Evolutionary conservation across 1,140 invertebrate genomes (phyloP).

Genomic region (Latrodectus geometricus): DNA sequence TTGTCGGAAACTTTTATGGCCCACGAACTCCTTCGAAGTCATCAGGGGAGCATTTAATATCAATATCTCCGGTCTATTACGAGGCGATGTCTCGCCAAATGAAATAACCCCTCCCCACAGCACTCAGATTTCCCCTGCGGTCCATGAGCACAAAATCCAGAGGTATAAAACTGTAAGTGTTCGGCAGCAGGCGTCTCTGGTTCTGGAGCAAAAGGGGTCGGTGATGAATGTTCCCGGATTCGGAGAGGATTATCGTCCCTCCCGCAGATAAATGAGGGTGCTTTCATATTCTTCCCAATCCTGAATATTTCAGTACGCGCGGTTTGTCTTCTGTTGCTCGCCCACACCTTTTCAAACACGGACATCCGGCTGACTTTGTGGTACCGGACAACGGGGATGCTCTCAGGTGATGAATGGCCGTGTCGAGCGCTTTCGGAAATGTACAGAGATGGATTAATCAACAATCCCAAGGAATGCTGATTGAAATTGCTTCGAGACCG

Average conservation of each 20-base stretch:
- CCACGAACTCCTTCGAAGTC: neutral
- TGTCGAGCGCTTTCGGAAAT: neutral
- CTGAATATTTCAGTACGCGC: constrained; percentile 55
- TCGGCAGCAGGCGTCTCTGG: constrained; percentile 25
- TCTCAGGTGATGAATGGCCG: neutral
- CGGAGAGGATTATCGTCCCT: constrained; percentile 52
- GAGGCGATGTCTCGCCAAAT: constrained; percentile 3
- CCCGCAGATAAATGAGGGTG: constrained; percentile 54
- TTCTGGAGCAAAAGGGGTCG: constrained; percentile 17
- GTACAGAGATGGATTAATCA: neutral
- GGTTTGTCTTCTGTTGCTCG: constrained; percentile 10
- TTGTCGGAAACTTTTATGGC: neutral
- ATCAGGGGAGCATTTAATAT: neutral
- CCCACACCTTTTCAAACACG: neutral
- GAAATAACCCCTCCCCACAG: neutral
- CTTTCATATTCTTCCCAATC: constrained; percentile 38
- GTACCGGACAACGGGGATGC: neutral
- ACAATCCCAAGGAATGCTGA: neutral
- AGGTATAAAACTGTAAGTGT: neutral
- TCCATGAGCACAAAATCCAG: constrained; percentile 1
- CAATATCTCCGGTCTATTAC: neutral
- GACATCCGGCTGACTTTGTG: neutral
- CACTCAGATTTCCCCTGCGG: constrained; percentile 38
- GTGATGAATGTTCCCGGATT: constrained; percentile 59
- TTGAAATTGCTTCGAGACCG: too few relatives aligned